Percentiles rank a stretch among this genome's conserved stretches.
phyloP scores from a whole-genome alignment of 2,797 vertebrate genomes.

The Bradypodion ventrale region DNA sequence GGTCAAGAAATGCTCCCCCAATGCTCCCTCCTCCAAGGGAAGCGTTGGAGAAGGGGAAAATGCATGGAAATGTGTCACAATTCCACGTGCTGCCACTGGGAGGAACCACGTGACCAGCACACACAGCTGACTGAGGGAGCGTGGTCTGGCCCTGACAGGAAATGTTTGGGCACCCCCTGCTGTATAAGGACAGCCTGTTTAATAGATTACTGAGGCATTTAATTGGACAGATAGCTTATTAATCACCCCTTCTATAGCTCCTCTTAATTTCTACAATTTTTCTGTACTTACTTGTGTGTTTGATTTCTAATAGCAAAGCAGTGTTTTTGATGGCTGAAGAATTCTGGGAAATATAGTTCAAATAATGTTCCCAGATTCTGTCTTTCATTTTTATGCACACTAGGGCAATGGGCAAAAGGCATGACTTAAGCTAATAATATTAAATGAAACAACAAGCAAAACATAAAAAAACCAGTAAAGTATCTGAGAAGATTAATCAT shows the following conservation, averaged over 20 bases:
- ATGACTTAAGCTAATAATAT: neutral
- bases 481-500: neutral
- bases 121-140: too few relatives aligned
- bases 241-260: too few relatives aligned
- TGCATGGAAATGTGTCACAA: too few relatives aligned
- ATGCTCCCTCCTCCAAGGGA: too few relatives aligned
- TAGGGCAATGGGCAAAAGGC: neutral
- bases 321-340: too few relatives aligned
- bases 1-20: too few relatives aligned
- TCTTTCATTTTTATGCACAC: neutral
- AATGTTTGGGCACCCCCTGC: too few relatives aligned
- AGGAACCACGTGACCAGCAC: too few relatives aligned
- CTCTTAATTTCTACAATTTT: neutral
- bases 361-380: too few relatives aligned
- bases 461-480: neutral
- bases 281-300: neutral
- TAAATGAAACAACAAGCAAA: neutral
- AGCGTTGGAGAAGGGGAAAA: too few relatives aligned
- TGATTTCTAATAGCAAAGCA: neutral
- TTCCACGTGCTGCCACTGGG: too few relatives aligned
- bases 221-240: neutral
- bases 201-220: neutral
- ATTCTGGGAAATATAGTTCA: neutral
- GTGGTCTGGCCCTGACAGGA: too few relatives aligned
- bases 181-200: neutral